Evolutionary conservation across 30 jellyfish, hydroid and myxozoan genomes (phyloP).

Genomic region (Rhopilema esculentum): DNA sequence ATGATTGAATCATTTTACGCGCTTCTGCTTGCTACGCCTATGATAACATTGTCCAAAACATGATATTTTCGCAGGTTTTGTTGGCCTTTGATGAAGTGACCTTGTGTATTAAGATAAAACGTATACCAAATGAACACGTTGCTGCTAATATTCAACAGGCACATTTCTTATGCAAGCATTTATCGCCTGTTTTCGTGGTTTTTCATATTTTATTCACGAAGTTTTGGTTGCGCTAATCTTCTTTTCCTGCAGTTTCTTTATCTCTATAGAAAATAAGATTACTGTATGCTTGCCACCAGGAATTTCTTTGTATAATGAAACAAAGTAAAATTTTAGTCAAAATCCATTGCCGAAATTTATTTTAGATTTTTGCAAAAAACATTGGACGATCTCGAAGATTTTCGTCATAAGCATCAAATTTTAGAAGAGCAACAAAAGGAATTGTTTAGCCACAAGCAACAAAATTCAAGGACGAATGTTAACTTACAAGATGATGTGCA

Average conservation of each 20-base stretch:
- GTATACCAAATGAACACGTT: not conserved
- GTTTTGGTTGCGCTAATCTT: not conserved
- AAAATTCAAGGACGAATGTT: not conserved
- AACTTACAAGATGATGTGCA: not conserved
- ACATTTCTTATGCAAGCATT: no score
- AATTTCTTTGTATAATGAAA: not conserved
- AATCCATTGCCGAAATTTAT: not conserved
- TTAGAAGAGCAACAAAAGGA: constrained; percentile 90
- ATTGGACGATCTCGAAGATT: constrained; percentile 83
- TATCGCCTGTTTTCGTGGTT: not conserved
- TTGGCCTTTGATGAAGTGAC: not conserved
- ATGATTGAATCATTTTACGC: no score
- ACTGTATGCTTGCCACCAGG: not conserved
- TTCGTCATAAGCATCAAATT: constrained; percentile 80
- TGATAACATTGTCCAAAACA: no score
- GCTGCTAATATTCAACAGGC: no score
- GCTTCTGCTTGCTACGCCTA: no score
- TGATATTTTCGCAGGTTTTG: not conserved
- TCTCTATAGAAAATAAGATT: not conserved
- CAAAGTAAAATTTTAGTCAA: no score
- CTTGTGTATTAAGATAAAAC: not conserved
- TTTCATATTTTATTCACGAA: not conserved
- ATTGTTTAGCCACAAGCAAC: constrained; percentile 57
- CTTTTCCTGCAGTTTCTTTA: not conserved
- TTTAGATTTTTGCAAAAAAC: constrained; percentile 80